Evolutionary conservation across 2,113 vertebrate species (phyloP).

Genomic region (Poecilia latipinna): DNA sequence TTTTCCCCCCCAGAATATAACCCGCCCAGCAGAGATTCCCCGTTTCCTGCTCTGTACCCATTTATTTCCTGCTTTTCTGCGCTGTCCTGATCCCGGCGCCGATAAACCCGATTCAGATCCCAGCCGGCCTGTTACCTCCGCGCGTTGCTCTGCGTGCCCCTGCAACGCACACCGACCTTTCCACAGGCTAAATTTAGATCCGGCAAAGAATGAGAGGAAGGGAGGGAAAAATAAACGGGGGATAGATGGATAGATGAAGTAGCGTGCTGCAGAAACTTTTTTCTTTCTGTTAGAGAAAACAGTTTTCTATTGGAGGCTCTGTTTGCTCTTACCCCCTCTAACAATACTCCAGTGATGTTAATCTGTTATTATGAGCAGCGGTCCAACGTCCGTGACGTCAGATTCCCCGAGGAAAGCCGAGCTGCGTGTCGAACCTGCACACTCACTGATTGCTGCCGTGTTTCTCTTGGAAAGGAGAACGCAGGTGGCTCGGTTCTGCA

Average conservation of each 20-base stretch:
- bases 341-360: conserved; percentile 67
- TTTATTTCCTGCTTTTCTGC: conserved; percentile 68
- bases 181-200: conserved; percentile 76
- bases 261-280: conserved; percentile 49
- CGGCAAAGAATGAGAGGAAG: conserved; percentile 81
- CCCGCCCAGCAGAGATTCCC: conserved; percentile 58
- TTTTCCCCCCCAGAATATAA: neutral
- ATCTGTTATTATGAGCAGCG: conserved; percentile 51
- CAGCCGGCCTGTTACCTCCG: conserved; percentile 34
- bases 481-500: conserved; percentile 59
- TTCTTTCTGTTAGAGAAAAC: neutral
- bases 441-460: conserved; percentile 37
- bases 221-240: conserved; percentile 72
- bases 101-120: conserved; percentile 55
- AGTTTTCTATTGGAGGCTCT: conserved; percentile 23
- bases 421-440: conserved; percentile 28
- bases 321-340: conserved; percentile 57
- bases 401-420: conserved; percentile 42
- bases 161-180: conserved; percentile 74
- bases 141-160: conserved; percentile 33
- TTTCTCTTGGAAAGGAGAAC: conserved; percentile 68
- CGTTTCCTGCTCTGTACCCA: conserved; percentile 48
- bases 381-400: conserved; percentile 60
- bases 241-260: conserved; percentile 62
- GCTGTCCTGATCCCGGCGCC: conserved; percentile 45